Percentiles rank a stretch among this genome's conserved stretches.
Evolutionary conservation across 2,888 invertebrate genomes (phyloP).

Genomic region (Hemicrepidius hirtus): DNA sequence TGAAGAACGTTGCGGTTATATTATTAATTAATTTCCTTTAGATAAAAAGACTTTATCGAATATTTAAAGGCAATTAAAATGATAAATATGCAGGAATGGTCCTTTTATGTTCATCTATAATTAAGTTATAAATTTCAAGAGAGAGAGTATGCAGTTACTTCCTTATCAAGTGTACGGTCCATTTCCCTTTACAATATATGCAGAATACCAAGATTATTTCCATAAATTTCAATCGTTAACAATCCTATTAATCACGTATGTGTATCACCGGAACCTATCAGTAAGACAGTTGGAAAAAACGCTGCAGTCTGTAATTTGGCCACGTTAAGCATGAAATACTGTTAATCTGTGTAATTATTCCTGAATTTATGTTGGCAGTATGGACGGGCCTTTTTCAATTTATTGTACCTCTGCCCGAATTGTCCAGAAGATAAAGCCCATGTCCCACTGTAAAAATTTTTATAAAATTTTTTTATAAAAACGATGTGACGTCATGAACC

Average conservation of each 20-base stretch:
- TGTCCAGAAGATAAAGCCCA: neutral
- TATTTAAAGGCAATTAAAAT: neutral
- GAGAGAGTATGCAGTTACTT: neutral
- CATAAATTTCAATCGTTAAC: conserved; percentile 40
- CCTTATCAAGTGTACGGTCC: conserved; percentile 34
- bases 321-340: conserved; percentile 47
- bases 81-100: neutral
- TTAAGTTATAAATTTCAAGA: conserved; percentile 27
- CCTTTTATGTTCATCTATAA: conserved; percentile 4
- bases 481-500: no score
- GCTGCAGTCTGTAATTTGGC: conserved; percentile 35
- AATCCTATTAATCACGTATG: conserved; percentile 30
- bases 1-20: no score
- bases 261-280: conserved; percentile 44
- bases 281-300: conserved; percentile 12
- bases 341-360: conserved; percentile 43
- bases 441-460: no score
- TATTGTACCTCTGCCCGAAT: neutral
- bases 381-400: conserved; percentile 17
- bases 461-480: no score
- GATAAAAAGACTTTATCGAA: neutral
- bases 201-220: conserved; percentile 37
- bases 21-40: no score
- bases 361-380: conserved; percentile 38
- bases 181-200: conserved; percentile 30